A percentile compares a stretch with the other conserved stretches of the same genome.
phyloP scores from a whole-genome alignment of 2,888 invertebrate genomes.

The Rhagonycha fulva region DNA sequence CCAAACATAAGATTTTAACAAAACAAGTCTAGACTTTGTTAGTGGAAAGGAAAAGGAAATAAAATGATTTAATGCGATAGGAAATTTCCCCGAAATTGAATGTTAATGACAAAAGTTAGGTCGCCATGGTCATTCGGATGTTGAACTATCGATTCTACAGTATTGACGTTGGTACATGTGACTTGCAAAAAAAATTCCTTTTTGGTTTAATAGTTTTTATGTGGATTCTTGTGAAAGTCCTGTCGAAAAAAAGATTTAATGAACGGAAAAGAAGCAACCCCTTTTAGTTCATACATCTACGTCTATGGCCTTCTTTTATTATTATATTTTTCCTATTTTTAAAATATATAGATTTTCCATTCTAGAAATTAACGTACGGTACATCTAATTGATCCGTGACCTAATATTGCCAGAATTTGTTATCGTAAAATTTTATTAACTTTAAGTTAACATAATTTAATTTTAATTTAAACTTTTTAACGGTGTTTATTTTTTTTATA shows the following conservation, averaged over 20 bases:
- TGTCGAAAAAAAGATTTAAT: background rate
- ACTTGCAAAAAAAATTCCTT: background rate
- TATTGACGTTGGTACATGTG: background rate
- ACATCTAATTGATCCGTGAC: background rate
- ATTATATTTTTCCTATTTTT: no score
- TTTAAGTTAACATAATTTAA: background rate
- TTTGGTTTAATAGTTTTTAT: no score
- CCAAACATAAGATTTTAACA: constrained; percentile 4
- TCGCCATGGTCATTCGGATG: background rate
- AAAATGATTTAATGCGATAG: background rate
- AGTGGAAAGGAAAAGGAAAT: constrained; percentile 16
- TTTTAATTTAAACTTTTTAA: background rate
- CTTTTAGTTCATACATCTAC: no score
- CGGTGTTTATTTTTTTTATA: background rate
- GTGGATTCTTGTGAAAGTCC: background rate
- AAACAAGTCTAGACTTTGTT: constrained; percentile 16
- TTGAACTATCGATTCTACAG: constrained; percentile 8
- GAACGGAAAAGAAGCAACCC: no score
- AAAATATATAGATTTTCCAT: no score
- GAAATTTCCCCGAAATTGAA: constrained; percentile 9
- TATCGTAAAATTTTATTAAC: background rate
- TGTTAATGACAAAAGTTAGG: background rate
- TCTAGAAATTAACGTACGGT: background rate
- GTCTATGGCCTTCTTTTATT: no score
- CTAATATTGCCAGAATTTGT: background rate